These are phyloP conservation scores for Prenolepis imparis DNA, from an alignment of 2,888 invertebrate genomes.

Conservation along the genomic window DNA sequence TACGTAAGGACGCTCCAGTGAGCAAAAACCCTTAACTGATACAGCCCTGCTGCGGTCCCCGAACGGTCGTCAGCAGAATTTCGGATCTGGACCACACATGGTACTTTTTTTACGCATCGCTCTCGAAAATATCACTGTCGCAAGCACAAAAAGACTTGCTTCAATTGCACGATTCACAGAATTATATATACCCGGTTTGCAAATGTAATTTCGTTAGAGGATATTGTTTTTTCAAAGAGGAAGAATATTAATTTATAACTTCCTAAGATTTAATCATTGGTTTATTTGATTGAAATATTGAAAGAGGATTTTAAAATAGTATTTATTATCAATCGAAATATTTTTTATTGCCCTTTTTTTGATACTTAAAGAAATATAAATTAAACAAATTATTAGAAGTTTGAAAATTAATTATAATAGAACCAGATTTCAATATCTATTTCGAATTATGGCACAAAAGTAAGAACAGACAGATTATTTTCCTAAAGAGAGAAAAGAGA, in stretches of 20 bases:
- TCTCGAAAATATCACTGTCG: slow-evolving; percentile 32
- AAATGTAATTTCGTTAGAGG: background rate
- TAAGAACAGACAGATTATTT: background rate
- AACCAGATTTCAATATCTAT: background rate
- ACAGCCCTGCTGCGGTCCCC: slow-evolving; percentile 78
- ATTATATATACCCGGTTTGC: background rate
- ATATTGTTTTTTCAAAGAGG: background rate
- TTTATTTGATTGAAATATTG: too few relatives aligned
- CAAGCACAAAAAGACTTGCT: background rate
- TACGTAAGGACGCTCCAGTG: slow-evolving; percentile 81
- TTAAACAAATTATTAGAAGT: background rate
- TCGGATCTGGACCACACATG: slow-evolving; percentile 82
- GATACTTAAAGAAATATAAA: background rate
- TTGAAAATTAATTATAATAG: background rate
- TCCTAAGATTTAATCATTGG: background rate
- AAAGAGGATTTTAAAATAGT: background rate
- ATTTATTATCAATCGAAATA: background rate
- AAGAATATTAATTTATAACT: background rate
- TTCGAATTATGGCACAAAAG: background rate
- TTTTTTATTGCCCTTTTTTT: background rate
- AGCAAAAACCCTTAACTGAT: slow-evolving; percentile 82
- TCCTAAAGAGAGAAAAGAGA: background rate
- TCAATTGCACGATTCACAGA: slow-evolving; percentile 2
- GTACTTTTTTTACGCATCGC: slow-evolving; percentile 60
- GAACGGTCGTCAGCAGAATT: slow-evolving; percentile 85